Percentiles rank a stretch among this genome's conserved stretches.
phyloP scores from a whole-genome alignment of 1,140 invertebrate genomes.

The Trachelipus rathkii region DNA sequence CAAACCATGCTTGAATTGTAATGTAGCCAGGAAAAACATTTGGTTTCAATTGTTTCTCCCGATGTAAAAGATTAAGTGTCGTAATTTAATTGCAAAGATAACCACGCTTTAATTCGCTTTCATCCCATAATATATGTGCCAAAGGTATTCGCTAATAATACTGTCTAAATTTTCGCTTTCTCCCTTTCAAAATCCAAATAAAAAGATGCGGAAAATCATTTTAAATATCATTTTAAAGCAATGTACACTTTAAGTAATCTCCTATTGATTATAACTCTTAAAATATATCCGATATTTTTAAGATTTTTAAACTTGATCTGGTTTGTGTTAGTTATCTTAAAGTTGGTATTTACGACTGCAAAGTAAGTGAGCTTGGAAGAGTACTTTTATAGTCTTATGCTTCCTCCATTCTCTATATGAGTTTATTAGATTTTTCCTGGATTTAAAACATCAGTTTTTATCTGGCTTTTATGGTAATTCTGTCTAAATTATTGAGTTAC shows the following conservation, averaged over 20 bases:
- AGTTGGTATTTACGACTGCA: no score
- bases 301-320: neutral
- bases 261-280: neutral
- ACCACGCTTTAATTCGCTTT: neutral
- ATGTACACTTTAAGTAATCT: neutral
- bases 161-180: neutral
- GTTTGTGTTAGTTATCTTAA: no score
- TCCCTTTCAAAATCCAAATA: neutral
- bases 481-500: neutral
- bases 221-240: neutral
- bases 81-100: neutral
- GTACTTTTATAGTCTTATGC: no score
- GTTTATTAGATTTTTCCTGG: neutral
- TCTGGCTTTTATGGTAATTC: neutral
- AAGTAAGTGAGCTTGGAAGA: no score
- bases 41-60: neutral
- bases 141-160: neutral
- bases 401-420: no score
- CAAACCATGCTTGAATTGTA: neutral
- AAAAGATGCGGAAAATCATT: neutral
- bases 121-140: slow-evolving; percentile 3
- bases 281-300: neutral
- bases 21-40: neutral
- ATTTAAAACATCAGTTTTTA: neutral
- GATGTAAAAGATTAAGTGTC: neutral